A percentile compares a stretch with the other conserved stretches of the same genome.
phyloP scores from a whole-genome alignment of 2,797 vertebrate genomes.

The Cryptoprocta ferox region DNA sequence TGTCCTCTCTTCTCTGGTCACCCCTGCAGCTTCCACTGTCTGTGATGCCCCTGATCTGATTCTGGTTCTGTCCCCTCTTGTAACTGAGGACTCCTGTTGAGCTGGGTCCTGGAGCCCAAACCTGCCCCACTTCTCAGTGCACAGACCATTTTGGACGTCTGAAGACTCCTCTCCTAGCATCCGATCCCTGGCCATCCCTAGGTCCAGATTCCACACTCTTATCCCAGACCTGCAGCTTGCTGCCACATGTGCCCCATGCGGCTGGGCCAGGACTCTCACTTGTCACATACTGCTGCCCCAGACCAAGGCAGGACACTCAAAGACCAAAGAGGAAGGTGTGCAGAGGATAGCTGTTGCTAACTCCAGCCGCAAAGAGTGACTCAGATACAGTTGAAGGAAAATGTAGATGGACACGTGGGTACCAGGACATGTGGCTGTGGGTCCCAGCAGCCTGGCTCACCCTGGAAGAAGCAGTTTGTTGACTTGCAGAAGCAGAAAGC shows the following conservation, averaged over 20 bases:
- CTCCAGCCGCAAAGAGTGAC: background rate
- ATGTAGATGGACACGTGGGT: no score
- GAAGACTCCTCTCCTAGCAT: rapidly evolving
- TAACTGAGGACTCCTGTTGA: background rate
- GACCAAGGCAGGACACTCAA: background rate
- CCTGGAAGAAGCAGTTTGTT: background rate
- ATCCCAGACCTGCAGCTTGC: no score
- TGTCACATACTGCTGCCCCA: background rate
- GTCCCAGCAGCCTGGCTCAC: background rate
- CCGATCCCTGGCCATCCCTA: background rate
- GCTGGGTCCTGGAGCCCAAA: background rate
- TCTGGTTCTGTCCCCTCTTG: background rate
- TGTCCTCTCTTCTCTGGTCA: background rate
- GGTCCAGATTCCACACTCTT: background rate
- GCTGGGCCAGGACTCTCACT: background rate
- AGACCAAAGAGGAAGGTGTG: background rate
- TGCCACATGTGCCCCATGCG: no score
- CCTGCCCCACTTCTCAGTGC: background rate
- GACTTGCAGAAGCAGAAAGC: background rate
- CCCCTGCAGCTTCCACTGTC: background rate
- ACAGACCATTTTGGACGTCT: background rate
- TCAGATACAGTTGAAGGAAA: background rate
- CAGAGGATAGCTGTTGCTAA: background rate
- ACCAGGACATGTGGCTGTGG: background rate
- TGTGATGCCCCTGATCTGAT: background rate